These are phyloP conservation scores for Hydrotaea diabolus DNA, from an alignment of 2,888 invertebrate genomes.

Conservation along the genomic window DNA sequence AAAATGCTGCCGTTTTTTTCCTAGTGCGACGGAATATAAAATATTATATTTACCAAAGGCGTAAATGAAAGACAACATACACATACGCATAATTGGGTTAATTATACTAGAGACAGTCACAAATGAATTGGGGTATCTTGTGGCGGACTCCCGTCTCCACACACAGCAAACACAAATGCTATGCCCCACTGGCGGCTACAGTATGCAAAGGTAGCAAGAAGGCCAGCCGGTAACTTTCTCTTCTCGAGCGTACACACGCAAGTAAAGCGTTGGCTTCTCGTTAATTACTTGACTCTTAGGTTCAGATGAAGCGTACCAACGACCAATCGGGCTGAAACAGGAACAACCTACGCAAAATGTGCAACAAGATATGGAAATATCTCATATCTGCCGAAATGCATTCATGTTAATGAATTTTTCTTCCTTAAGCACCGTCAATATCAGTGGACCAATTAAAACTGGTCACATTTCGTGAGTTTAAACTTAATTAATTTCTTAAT, in stretches of 20 bases:
- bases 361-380: constrained; percentile 50
- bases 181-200: background rate
- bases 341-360: constrained; percentile 60
- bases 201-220: constrained; percentile 24
- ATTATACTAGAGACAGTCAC: background rate
- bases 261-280: constrained; percentile 18
- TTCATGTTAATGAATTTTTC: constrained; percentile 35
- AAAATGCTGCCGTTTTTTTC: background rate
- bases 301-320: constrained; percentile 8
- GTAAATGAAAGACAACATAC: background rate
- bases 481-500: constrained; percentile 29
- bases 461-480: constrained; percentile 25
- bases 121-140: constrained; percentile 3
- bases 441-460: background rate
- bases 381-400: constrained; percentile 13
- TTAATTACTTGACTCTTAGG: constrained; percentile 14
- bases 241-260: constrained; percentile 25
- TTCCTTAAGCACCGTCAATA: constrained; percentile 2
- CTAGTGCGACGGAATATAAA: background rate
- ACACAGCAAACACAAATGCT: too few relatives aligned
- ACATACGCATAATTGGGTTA: constrained; percentile 23
- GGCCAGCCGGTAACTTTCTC: constrained; percentile 55
- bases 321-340: constrained; percentile 25
- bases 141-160: background rate
- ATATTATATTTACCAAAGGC: constrained; percentile 28